Conservation (phyloP, 2,797 vertebrate genomes). For the Amblyopsis hoosieri region DNA sequence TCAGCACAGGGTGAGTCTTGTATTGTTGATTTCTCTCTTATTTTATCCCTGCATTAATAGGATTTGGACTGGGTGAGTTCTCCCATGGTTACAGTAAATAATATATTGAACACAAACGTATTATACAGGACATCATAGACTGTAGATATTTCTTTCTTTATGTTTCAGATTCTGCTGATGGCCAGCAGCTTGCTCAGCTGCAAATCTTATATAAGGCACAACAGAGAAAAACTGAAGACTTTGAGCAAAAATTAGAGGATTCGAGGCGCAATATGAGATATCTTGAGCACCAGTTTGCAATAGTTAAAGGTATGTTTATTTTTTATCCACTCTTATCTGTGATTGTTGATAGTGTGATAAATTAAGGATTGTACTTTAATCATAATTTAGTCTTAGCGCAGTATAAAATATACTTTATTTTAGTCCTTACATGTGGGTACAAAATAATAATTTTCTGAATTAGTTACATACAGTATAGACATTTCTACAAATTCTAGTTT, state of each 20-base stretch:
- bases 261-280: slow-evolving; percentile 87
- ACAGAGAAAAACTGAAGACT: slow-evolving; percentile 87
- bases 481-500: no score
- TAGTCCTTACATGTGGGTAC: no score
- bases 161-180: slow-evolving; percentile 81
- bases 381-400: neutral
- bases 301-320: slow-evolving; percentile 83
- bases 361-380: neutral
- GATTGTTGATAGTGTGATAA: slow-evolving; percentile 1
- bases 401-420: no score
- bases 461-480: no score
- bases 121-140: neutral
- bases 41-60: slow-evolving; percentile 1
- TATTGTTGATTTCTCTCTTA: neutral
- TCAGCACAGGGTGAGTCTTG: slow-evolving; percentile 80
- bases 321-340: slow-evolving; percentile 13
- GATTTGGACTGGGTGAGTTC: neutral
- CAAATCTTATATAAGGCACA: slow-evolving; percentile 91
- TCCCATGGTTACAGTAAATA: neutral
- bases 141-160: slow-evolving; percentile 3
- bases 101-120: neutral
- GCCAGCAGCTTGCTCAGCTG: slow-evolving; percentile 87
- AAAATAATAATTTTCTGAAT: no score
- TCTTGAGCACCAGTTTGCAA: slow-evolving; percentile 90
- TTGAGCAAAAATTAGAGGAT: slow-evolving; percentile 89